phyloP scores from a whole-genome alignment of 2,797 vertebrate species.

The Channallabes apus region DNA sequence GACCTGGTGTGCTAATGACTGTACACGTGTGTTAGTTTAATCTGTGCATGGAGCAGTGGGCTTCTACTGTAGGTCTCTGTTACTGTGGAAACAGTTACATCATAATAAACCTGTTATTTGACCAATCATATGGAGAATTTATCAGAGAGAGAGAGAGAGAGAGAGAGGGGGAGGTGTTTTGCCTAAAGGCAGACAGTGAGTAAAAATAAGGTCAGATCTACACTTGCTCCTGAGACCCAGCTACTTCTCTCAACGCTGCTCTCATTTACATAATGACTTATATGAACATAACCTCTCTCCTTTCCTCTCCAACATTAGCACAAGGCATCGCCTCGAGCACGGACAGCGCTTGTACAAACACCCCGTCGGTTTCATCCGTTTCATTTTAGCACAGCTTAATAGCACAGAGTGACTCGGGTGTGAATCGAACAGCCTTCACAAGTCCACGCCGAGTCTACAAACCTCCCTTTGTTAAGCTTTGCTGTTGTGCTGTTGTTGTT shows the following conservation, averaged over 20 bases:
- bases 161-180: not conserved
- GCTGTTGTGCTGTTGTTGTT: not conserved
- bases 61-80: not conserved
- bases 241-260: not conserved
- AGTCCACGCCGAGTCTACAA: not conserved
- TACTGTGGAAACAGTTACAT: not conserved
- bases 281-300: not conserved
- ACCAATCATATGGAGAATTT: not conserved
- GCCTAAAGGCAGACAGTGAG: conserved; percentile 37
- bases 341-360: not conserved
- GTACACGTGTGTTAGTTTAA: not conserved
- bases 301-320: not conserved
- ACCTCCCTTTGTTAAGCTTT: not conserved
- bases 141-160: not conserved
- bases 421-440: too few relatives aligned
- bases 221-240: conserved; percentile 42
- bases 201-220: conserved; percentile 38
- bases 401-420: not conserved
- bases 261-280: conserved; percentile 14
- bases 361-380: not conserved
- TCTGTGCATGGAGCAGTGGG: not conserved
- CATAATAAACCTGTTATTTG: not conserved
- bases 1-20: not conserved
- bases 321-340: not conserved
- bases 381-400: not conserved